Evolutionary conservation across 2,888 invertebrate genomes (phyloP).

Genomic region (Peribatodes rhomboidaria): DNA sequence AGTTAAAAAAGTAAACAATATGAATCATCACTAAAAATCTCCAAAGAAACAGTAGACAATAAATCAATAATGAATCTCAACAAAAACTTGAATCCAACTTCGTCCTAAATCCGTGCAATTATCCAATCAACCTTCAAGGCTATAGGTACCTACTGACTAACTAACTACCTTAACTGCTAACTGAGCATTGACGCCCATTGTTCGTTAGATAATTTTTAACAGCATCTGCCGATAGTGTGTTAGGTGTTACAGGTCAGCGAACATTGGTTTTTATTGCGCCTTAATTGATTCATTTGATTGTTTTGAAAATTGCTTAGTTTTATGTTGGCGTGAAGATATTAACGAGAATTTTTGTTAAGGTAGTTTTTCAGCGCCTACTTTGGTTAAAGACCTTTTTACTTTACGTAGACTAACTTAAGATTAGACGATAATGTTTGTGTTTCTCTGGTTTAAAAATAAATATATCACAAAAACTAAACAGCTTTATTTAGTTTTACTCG

Average conservation of each 20-base stretch:
- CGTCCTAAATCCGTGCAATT: slow-evolving; percentile 61
- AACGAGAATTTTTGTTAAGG: no score
- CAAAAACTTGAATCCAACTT: slow-evolving; percentile 30
- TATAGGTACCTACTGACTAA: slow-evolving; percentile 34
- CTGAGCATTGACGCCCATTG: slow-evolving; percentile 41
- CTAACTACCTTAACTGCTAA: slow-evolving; percentile 47
- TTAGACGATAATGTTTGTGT: no score
- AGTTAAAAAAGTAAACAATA: no score
- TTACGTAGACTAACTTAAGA: no score
- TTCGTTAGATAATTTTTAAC: slow-evolving; percentile 16
- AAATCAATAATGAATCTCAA: slow-evolving; percentile 2
- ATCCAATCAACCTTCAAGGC: slow-evolving; percentile 54
- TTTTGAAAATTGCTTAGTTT: background rate
- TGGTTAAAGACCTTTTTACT: no score
- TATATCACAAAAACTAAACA: no score
- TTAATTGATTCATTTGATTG: slow-evolving; percentile 25
- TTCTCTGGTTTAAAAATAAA: no score
- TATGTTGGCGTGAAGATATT: no score
- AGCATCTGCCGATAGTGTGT: slow-evolving; percentile 42
- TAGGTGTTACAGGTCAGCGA: slow-evolving; percentile 25
- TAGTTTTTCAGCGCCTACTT: no score
- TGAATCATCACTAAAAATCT: background rate
- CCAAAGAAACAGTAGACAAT: background rate
- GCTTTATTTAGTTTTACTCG: no score
- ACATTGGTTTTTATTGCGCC: slow-evolving; percentile 25